phyloP scores from a whole-genome alignment of 2,113 vertebrate genomes.

The Herpetotheres cachinnans region DNA sequence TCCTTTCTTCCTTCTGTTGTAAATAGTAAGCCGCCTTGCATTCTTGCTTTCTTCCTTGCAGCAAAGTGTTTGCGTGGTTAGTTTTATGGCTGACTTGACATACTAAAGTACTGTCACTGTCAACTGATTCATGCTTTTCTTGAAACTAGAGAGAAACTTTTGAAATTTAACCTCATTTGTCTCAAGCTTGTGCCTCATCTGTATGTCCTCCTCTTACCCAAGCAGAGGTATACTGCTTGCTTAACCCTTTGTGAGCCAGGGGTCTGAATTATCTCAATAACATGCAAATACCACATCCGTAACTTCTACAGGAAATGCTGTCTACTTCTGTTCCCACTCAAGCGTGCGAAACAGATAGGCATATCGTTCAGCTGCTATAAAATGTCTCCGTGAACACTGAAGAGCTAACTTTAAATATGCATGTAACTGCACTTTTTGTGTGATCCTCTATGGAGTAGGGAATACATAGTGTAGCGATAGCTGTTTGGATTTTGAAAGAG shows the following conservation, averaged over 20 bases:
- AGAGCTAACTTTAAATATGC: background rate
- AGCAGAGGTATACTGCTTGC: background rate
- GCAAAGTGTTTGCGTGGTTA: background rate
- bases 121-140: background rate
- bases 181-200: background rate
- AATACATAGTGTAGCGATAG: rapidly evolving
- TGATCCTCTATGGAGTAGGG: background rate
- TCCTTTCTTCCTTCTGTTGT: background rate
- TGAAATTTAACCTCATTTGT: background rate
- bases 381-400: background rate
- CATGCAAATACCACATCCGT: background rate
- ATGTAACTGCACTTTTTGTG: background rate
- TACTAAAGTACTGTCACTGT: background rate
- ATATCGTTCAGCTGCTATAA: background rate
- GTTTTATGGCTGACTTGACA: background rate
- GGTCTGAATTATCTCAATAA: background rate
- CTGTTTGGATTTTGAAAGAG: background rate
- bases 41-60: background rate
- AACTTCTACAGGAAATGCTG: background rate
- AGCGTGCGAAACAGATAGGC: background rate
- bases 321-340: background rate
- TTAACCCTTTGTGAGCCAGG: background rate
- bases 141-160: background rate
- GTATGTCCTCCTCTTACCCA: background rate
- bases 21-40: background rate